Percentiles rank a stretch among this genome's conserved stretches.
These are phyloP conservation scores for Crotalus tigris DNA, from an alignment of 2,113 vertebrate species.

Conservation along the genomic window DNA sequence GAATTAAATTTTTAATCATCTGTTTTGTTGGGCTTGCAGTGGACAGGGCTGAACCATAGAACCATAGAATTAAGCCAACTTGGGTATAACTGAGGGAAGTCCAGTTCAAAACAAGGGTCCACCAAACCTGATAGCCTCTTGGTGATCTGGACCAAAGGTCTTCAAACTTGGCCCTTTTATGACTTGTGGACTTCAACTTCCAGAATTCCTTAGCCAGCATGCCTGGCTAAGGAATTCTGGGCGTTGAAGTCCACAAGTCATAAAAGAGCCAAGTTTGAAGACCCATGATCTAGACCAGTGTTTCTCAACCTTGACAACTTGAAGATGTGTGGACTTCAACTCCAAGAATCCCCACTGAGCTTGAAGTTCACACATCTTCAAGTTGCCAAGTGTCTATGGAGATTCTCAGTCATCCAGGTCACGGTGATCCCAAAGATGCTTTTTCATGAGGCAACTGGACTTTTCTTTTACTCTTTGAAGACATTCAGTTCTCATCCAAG, in stretches of 20 bases:
- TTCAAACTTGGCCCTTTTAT: background rate
- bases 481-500: too few relatives aligned
- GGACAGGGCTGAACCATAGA: background rate
- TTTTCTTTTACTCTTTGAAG: too few relatives aligned
- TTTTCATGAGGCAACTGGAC: too few relatives aligned
- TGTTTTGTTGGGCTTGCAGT: background rate
- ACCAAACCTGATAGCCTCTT: background rate
- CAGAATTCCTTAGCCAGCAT: background rate
- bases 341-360: too few relatives aligned
- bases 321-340: too few relatives aligned
- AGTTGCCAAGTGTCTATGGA: too few relatives aligned
- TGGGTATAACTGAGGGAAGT: background rate
- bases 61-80: background rate
- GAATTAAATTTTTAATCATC: background rate
- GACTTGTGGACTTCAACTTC: background rate
- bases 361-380: too few relatives aligned
- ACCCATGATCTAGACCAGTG: too few relatives aligned
- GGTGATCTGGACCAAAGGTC: background rate
- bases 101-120: background rate
- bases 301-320: too few relatives aligned
- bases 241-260: background rate
- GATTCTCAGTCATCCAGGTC: too few relatives aligned
- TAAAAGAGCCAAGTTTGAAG: too few relatives aligned
- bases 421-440: too few relatives aligned
- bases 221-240: background rate